Evolutionary conservation across 2,113 vertebrate species (phyloP).

Genomic region (Pachycephala philippinensis): DNA sequence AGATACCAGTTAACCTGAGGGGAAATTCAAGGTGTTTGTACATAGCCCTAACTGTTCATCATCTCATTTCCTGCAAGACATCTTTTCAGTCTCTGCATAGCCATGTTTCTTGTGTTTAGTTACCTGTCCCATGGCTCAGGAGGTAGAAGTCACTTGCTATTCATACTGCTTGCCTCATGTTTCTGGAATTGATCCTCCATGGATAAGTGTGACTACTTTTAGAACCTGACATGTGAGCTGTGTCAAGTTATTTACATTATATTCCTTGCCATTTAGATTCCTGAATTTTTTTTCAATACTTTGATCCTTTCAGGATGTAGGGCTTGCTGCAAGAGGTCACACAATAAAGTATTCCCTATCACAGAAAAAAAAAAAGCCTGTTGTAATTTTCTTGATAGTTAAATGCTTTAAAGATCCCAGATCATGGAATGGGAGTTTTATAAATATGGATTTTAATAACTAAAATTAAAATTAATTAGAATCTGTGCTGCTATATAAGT

Average conservation of each 20-base stretch:
- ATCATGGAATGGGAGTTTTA: neutral
- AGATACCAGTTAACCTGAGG: neutral
- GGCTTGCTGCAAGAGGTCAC: neutral
- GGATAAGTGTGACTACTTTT: neutral
- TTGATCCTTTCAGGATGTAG: neutral
- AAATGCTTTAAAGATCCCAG: neutral
- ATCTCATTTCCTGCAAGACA: neutral
- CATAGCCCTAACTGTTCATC: neutral
- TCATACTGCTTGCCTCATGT: accelerated
- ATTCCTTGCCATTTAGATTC: neutral
- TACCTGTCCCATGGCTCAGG: accelerated
- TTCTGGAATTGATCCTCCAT: neutral
- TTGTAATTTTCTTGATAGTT: neutral
- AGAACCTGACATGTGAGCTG: neutral
- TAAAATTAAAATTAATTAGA: neutral
- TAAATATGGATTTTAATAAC: neutral
- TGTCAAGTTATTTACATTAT: neutral
- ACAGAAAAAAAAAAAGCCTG: neutral
- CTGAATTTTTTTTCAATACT: neutral
- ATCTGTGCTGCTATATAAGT: neutral
- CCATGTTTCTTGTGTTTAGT: neutral
- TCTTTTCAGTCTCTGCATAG: neutral
- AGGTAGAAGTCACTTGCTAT: neutral
- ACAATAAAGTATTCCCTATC: neutral
- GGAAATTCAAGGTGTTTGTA: neutral